A percentile compares a stretch with the other conserved stretches of the same genome.
Evolutionary conservation across 1,140 invertebrate genomes (phyloP).

Genomic region (Leptinotarsa lineolata): DNA sequence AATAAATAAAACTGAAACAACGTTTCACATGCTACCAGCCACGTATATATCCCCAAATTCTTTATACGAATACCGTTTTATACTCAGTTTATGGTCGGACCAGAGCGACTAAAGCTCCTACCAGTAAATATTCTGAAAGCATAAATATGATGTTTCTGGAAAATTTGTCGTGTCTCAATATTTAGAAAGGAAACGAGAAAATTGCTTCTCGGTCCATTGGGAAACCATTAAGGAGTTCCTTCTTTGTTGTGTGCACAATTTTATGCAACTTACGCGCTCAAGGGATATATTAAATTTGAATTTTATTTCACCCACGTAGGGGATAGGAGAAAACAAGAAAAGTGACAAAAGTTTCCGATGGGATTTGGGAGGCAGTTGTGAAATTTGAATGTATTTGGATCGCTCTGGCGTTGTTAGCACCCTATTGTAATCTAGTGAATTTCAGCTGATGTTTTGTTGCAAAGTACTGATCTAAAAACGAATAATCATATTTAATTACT

Average conservation of each 20-base stretch:
- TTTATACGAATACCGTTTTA: neutral
- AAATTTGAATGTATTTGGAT: neutral
- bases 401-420: neutral
- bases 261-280: neutral
- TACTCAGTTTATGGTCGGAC: neutral
- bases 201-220: neutral
- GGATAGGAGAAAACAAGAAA: neutral
- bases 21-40: neutral
- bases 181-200: neutral
- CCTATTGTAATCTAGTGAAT: too few relatives aligned
- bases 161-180: constrained; percentile 6
- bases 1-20: neutral
- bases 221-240: neutral
- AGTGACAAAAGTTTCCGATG: neutral
- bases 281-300: neutral
- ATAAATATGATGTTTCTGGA: constrained; percentile 1
- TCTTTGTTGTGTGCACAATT: neutral
- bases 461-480: too few relatives aligned
- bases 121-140: neutral
- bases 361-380: neutral
- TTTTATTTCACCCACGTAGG: neutral
- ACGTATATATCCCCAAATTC: neutral
- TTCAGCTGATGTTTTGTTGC: too few relatives aligned
- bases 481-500: too few relatives aligned
- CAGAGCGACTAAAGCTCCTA: neutral